phyloP scores from a whole-genome alignment of 53 echinoderm and acorn worm genomes.

The Luidia sarsii region DNA sequence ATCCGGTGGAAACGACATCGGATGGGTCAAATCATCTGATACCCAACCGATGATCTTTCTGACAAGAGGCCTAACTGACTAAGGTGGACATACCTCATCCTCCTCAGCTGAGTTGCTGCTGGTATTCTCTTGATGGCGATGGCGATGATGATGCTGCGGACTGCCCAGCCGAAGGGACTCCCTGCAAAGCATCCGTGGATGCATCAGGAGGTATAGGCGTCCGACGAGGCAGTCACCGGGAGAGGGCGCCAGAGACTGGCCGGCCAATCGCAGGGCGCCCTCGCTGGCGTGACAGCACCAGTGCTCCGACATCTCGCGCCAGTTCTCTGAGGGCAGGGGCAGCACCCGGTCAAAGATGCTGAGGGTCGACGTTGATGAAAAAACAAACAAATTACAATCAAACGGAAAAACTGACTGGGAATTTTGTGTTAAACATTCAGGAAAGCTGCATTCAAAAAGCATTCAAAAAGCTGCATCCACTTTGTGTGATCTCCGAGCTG shows the following conservation, averaged over 20 bases:
- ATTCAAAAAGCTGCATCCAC: too few relatives aligned
- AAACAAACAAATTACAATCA: background rate
- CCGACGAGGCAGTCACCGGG: constrained; percentile 60
- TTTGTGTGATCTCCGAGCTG: too few relatives aligned
- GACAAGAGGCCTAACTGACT: too few relatives aligned
- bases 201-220: constrained; percentile 59
- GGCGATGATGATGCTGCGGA: constrained; percentile 19
- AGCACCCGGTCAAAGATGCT: constrained; percentile 66
- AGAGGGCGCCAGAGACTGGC: constrained; percentile 45
- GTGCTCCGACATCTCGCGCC: constrained; percentile 75
- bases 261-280: constrained; percentile 27
- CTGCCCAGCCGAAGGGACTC: constrained; percentile 39
- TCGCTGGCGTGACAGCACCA: constrained; percentile 85
- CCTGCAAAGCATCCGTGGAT: constrained; percentile 51
- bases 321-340: constrained; percentile 77
- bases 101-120: too few relatives aligned
- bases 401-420: too few relatives aligned
- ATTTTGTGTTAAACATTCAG: background rate
- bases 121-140: too few relatives aligned
- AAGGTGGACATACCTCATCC: too few relatives aligned
- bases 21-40: too few relatives aligned
- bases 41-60: too few relatives aligned
- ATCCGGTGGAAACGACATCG: too few relatives aligned
- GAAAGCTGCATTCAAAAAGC: too few relatives aligned
- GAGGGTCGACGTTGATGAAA: too few relatives aligned